Percentiles rank a stretch among this genome's conserved stretches.
Conservation (phyloP, 2,888 invertebrate species). For the Drosophila demipolita region DNA sequence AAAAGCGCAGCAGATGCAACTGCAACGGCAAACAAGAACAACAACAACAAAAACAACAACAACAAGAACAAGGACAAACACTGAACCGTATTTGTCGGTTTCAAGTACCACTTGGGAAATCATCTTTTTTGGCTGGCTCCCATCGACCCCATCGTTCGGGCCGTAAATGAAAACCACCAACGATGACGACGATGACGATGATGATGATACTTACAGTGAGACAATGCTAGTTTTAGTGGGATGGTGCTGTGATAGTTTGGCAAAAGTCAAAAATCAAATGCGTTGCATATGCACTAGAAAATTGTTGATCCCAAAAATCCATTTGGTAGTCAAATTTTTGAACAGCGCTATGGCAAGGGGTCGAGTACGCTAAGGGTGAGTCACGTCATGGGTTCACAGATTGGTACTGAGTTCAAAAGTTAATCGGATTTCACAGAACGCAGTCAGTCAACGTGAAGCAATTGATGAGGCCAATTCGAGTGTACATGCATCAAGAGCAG, state of each 20-base stretch:
- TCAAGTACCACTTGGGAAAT: conserved; percentile 80
- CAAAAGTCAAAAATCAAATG: conserved; percentile 57
- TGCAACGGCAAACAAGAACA: conserved; percentile 40
- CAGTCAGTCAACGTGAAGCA: conserved; percentile 76
- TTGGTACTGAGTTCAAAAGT: conserved; percentile 55
- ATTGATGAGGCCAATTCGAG: conserved; percentile 78
- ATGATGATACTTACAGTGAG: conserved; percentile 57
- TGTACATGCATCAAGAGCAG: conserved; percentile 62
- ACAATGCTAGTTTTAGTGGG: conserved; percentile 38
- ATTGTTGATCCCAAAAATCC: conserved; percentile 52
- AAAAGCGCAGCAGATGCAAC: conserved; percentile 72
- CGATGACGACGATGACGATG: background rate
- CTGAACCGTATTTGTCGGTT: conserved; percentile 69
- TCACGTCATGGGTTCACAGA: background rate
- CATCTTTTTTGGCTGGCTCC: conserved; percentile 63
- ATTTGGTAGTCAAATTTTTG: conserved; percentile 73
- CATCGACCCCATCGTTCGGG: conserved; percentile 29
- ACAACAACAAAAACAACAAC: conserved; percentile 1
- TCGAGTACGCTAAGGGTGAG: background rate
- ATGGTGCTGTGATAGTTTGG: conserved; percentile 1
- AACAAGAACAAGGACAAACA: conserved; percentile 40
- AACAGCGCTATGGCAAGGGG: conserved; percentile 27
- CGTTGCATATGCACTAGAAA: conserved; percentile 51
- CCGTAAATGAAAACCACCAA: conserved; percentile 73
- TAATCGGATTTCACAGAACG: conserved; percentile 74